Evolutionary conservation across 2,113 vertebrate genomes (phyloP), one percentile per base, ranked within the genome.

Genomic region (Epinephelus lanceolatus): DNA sequence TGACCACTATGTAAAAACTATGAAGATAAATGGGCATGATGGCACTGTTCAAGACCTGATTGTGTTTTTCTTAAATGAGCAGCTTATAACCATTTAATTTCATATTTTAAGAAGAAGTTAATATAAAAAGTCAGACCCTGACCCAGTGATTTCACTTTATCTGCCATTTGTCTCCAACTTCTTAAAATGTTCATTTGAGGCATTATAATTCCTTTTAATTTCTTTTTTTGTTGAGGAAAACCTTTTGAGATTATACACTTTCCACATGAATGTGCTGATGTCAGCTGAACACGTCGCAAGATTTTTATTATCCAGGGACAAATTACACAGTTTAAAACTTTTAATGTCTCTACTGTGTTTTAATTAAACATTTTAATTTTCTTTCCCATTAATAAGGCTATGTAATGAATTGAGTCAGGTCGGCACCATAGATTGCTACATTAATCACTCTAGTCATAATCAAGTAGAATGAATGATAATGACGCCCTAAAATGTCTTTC

Each of bases 371-470:
- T 81, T 90, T 81, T 85, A 85, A 91, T 92, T 88, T 85, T 78
- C 65, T 70, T 52, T 80, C 66, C 83, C 75, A 80, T 86, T 91
- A 91, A 85, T 71, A 74, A 45, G 45, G 13, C 49, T 49, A 13
- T 63, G 75, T 76, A 86, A 88, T 91, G 74, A 90, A 85, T 83
- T 66, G 74, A 88, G 83, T 83, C 56, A 80, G 84, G 83, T 81
- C 83, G 78, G 66, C 49, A 37, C 57, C 69, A 78, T 57, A 82
- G 53, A 93, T 91, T 88, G 86, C 81, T 33, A 52, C 86, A 92
- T 92, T 85, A 92, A 93, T 92, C 91, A 91, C 76, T 66, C 17
- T 0, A 62, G 61, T 90, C 86, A 85, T 86, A 79, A 89, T 86
- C 85, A 85, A 74, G 72, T 83, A 77, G 40, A 87, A 75, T 90